Conservation (phyloP, 2,113 vertebrate species). For the Pyrgilauda ruficollis region DNA sequence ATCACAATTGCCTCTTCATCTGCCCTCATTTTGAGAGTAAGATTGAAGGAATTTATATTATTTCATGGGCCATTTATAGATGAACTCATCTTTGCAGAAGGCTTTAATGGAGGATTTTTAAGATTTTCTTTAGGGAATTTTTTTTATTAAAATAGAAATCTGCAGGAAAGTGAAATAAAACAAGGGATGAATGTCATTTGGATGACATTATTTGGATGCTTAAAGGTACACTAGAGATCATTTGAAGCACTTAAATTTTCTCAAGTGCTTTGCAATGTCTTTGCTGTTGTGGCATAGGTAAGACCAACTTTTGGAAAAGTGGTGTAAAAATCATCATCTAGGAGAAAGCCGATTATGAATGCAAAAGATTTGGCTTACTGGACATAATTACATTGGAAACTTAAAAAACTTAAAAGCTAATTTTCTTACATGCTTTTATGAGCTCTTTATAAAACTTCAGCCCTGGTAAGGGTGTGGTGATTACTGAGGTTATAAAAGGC, state of each 20-base stretch:
- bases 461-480: not conserved
- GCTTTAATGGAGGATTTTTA: not conserved
- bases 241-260: not conserved
- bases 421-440: not conserved
- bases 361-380: not conserved
- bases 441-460: not conserved
- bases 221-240: not conserved
- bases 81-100: not conserved
- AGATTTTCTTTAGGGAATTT: not conserved
- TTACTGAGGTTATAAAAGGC: not conserved
- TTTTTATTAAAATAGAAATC: slow-evolving; percentile 1
- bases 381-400: not conserved
- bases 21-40: not conserved
- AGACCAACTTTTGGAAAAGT: not conserved
- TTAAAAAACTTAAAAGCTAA: not conserved
- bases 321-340: not conserved
- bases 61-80: not conserved
- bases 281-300: not conserved
- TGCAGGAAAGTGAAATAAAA: not conserved
- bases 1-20: not conserved
- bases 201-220: not conserved
- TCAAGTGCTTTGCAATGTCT: not conserved
- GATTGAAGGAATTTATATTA: not conserved
- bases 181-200: not conserved
- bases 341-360: not conserved